Conservation (phyloP, 1,140 invertebrate genomes). For the Anadara kagoshimensis region DNA sequence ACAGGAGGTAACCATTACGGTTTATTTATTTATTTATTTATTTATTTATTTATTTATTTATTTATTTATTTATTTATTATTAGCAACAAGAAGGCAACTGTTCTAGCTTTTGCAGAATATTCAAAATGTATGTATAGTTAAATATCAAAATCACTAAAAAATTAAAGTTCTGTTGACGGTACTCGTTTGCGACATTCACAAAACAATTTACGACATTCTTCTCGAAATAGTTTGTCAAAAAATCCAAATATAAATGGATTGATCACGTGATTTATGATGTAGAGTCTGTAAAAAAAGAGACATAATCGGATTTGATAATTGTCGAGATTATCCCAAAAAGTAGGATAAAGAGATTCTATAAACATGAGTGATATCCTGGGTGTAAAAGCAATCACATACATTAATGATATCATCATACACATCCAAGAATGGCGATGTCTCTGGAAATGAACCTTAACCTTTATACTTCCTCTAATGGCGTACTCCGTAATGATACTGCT, state of each 20-base stretch:
- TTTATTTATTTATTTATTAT: too few relatives aligned
- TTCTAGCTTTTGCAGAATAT: too few relatives aligned
- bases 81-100: too few relatives aligned
- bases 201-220: not conserved
- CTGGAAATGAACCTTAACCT: not conserved
- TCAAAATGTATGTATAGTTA: too few relatives aligned
- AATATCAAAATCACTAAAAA: too few relatives aligned
- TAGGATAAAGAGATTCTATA: not conserved
- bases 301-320: not conserved
- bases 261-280: not conserved
- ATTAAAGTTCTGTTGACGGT: too few relatives aligned
- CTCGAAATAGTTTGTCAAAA: constrained; percentile 3
- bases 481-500: not conserved
- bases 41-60: too few relatives aligned
- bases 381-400: constrained; percentile 6
- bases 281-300: not conserved
- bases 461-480: not conserved
- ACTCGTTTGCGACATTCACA: too few relatives aligned
- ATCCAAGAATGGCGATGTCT: not conserved
- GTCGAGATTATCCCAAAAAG: not conserved
- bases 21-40: too few relatives aligned
- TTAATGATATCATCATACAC: constrained; percentile 2
- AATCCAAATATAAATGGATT: constrained; percentile 22
- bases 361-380: constrained; percentile 5
- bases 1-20: too few relatives aligned